Percentiles rank a stretch among this genome's conserved stretches.
phyloP scores from a whole-genome alignment of 2,888 invertebrate species.

The Cynaeus angustus region DNA sequence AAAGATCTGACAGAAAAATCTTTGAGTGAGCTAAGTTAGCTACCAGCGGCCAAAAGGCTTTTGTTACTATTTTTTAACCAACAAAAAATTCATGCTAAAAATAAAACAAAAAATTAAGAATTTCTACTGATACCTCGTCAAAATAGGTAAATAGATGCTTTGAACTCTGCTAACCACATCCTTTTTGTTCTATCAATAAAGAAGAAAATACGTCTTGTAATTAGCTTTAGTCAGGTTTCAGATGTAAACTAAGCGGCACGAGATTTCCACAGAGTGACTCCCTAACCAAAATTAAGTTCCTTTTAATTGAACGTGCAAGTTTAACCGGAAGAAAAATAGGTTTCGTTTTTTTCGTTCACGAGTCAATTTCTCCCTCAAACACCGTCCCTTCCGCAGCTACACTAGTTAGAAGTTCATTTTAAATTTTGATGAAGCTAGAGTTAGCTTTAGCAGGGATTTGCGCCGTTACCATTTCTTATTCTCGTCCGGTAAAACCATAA shows the following conservation, averaged over 20 bases:
- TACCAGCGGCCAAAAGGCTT: too few species aligned
- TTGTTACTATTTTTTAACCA: too few species aligned
- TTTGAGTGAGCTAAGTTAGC: too few species aligned
- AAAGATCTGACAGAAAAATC: too few species aligned
- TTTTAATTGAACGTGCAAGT: background rate
- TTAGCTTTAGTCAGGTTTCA: background rate
- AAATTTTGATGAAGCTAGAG: conserved; percentile 48
- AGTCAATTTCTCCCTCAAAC: conserved; percentile 31
- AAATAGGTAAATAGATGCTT: background rate
- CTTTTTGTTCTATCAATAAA: background rate
- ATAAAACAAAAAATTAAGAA: too few species aligned
- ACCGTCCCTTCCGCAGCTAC: conserved; percentile 26
- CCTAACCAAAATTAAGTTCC: background rate
- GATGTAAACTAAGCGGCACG: background rate
- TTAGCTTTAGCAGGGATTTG: conserved; percentile 37
- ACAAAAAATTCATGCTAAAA: too few species aligned
- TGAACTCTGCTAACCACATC: background rate
- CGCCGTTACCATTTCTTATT: conserved; percentile 37
- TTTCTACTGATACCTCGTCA: too few species aligned
- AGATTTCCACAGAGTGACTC: background rate
- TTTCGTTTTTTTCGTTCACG: conserved; percentile 31
- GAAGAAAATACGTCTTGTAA: conserved; percentile 6
- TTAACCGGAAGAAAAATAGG: background rate
- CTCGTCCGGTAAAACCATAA: conserved; percentile 40
- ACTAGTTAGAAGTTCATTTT: conserved; percentile 37